Evolutionary conservation across 2,888 invertebrate genomes (phyloP).

Genomic region (Apamea crenata): DNA sequence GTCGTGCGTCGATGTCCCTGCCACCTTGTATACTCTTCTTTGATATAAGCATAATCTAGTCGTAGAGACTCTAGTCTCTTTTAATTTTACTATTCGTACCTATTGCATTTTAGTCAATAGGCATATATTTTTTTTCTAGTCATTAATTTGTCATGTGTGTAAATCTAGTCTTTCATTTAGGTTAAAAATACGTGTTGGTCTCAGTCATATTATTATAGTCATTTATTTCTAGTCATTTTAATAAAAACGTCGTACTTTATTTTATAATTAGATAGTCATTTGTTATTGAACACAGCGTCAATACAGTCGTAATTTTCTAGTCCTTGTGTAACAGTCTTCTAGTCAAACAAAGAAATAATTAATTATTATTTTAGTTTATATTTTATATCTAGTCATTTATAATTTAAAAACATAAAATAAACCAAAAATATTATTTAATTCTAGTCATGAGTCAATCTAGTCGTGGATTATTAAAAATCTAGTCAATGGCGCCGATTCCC

Average conservation of each 20-base stretch:
- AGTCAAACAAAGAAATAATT: conserved; percentile 11
- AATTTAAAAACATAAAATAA: neutral
- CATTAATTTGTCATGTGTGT: neutral
- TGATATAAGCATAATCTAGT: conserved; percentile 9
- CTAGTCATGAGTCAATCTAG: conserved; percentile 16
- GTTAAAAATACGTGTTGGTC: conserved; percentile 1
- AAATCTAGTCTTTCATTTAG: conserved; percentile 5
- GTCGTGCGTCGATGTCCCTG: neutral
- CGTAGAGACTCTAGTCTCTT: conserved; percentile 1
- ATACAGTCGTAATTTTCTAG: conserved; percentile 9
- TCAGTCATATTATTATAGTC: conserved; percentile 1
- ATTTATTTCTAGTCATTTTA: conserved; percentile 32
- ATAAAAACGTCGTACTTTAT: neutral
- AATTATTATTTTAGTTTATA: neutral
- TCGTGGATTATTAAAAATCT: neutral
- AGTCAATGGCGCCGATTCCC: no score
- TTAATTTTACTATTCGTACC: neutral
- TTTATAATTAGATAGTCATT: neutral
- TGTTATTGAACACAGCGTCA: neutral
- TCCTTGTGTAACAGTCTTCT: conserved; percentile 15
- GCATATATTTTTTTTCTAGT: conserved; percentile 11
- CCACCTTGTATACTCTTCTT: neutral
- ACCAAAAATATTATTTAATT: conserved; percentile 7
- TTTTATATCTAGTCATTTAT: conserved; percentile 19
- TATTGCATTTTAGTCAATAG: neutral